Base-by-base conservation (phyloP, 2,888 invertebrate species). In the Argyresthia albistria region DNA sequence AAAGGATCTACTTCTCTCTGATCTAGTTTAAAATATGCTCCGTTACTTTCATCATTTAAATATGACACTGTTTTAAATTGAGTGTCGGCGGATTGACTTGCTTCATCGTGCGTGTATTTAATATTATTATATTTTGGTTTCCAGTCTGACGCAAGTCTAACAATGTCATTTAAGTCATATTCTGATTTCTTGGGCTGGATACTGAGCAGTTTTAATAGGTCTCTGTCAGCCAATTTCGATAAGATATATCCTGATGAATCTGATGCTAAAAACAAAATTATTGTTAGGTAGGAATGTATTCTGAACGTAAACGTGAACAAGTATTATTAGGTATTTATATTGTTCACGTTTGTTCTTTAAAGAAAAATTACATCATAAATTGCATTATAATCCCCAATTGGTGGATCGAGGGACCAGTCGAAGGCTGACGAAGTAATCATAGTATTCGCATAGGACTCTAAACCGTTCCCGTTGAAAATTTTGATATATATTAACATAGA, bases 171-270 rank as follows among this genome's bases (percentile, higher is more conserved):
- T 45, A 78, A 57, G 59, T 72, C 69, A 57, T 75, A 82, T 58
- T 73, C 71, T 48, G 59, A 66, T 58, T 72, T 78, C 48, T 67
- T 68, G 2, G 81, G 77, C 59, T 77, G 72, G 25, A 71, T 66
- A 39, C 67, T 75, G 43, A 86, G 64, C 45, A 86, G 60, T 55
- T 73, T 74, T 42, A 84, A 59, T 11, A 86, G 67, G 51, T 82
- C 79, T 46, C 73, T 66, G 53, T 86, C 81, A 9, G 80, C 70
- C 57, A 86, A 63, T 60, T 82, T 83, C 1, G 86, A 81, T 46
- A 86, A 67, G 51, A 84, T 58, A 59, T 76, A 80, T 73, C 25
- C 25, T 25, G 25, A 25, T 25, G 25, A 25, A 25, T 2, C 25
- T 25, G 25, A 25, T 25, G 25, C 25, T 25, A 25, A 25, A 25